These are phyloP conservation scores for Meloidogyne hapla DNA, from an alignment of 1,140 invertebrate species.

Conservation along the genomic window DNA sequence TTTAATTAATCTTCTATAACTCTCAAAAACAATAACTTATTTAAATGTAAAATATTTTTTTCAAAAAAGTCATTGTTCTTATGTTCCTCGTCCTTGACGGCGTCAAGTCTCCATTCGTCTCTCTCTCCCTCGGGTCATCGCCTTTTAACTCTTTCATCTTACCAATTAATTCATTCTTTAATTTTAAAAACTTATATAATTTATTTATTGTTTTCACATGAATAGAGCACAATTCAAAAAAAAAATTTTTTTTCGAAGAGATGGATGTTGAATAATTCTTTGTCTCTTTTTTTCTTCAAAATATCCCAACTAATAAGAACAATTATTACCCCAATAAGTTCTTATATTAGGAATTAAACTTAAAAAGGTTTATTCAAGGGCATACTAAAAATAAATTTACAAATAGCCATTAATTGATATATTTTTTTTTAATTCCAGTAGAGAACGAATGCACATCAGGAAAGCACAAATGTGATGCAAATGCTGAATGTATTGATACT, in stretches of 20 bases:
- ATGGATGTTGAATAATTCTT: constrained; percentile 1
- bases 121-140: background rate
- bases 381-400: too few relatives aligned
- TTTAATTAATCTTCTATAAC: too few relatives aligned
- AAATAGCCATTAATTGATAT: too few relatives aligned
- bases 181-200: too few relatives aligned
- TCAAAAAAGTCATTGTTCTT: background rate
- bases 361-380: too few relatives aligned
- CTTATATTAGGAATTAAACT: background rate
- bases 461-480: constrained; percentile 61
- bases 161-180: background rate
- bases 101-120: constrained; percentile 11
- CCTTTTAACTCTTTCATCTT: background rate
- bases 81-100: background rate
- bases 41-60: background rate
- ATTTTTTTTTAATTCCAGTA: constrained; percentile 32
- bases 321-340: too few relatives aligned
- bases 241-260: background rate
- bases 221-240: background rate
- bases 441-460: constrained; percentile 61
- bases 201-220: background rate
- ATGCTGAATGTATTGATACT: constrained; percentile 65
- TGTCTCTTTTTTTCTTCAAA: background rate
- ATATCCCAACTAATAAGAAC: background rate
- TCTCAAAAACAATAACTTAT: too few relatives aligned